These are phyloP conservation scores for Microctenopoma stevenorrisi DNA, from an alignment of 2,797 vertebrate species.

Conservation along the genomic window DNA sequence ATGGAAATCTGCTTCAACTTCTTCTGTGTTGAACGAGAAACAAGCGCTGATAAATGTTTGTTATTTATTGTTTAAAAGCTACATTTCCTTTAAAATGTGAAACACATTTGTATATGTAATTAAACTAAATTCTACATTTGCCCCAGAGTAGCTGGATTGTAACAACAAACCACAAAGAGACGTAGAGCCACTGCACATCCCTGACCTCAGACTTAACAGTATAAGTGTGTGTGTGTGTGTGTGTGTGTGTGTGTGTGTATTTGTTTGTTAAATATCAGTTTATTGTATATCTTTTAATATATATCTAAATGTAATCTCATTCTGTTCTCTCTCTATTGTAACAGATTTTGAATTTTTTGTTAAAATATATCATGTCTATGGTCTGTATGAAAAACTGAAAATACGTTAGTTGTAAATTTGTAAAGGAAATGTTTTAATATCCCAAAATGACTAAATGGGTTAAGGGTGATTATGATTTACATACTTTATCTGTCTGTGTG, in stretches of 20 bases:
- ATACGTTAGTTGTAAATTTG: neutral
- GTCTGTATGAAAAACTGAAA: neutral
- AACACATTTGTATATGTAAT: neutral
- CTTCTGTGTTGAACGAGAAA: neutral
- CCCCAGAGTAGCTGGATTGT: slow-evolving; percentile 3
- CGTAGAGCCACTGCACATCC: neutral
- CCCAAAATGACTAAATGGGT: neutral
- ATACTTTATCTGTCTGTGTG: neutral
- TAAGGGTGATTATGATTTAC: neutral
- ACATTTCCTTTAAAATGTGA: neutral
- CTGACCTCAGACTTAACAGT: neutral
- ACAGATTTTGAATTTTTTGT: neutral
- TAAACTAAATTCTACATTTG: neutral
- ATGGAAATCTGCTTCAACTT: neutral
- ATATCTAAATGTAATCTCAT: neutral
- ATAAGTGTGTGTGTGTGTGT: too few relatives aligned
- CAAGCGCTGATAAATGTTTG: neutral
- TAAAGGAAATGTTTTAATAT: neutral
- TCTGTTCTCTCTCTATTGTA: neutral
- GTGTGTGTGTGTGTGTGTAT: too few relatives aligned
- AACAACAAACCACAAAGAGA: neutral
- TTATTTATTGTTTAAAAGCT: neutral
- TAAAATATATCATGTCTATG: neutral
- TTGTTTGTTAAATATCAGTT: neutral
- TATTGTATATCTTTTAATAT: neutral